Conservation (phyloP, 2,888 invertebrate species). For the Chromoteleia sp. region DNA sequence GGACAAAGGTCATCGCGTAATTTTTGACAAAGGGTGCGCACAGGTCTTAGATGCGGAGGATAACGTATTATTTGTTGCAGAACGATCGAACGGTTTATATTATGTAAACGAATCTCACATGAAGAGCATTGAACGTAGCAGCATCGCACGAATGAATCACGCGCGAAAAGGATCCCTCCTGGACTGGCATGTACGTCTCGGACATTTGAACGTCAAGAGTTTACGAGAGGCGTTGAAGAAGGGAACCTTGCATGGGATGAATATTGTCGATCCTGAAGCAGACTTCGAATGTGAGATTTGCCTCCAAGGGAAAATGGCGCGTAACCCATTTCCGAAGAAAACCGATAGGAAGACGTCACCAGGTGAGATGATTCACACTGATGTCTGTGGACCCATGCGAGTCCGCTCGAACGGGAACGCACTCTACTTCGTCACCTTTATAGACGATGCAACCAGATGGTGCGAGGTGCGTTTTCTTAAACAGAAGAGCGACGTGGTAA, state of each 20-base stretch:
- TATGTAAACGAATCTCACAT: not conserved
- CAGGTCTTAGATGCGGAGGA: constrained; percentile 8
- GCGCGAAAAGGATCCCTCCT: constrained; percentile 11
- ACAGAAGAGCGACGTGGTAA: constrained; percentile 22
- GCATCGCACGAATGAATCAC: not conserved
- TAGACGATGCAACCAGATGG: constrained; percentile 67
- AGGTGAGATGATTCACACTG: constrained; percentile 71
- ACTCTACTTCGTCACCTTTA: constrained; percentile 71
- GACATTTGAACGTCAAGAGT: constrained; percentile 24
- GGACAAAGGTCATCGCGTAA: constrained; percentile 16
- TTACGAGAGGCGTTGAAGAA: constrained; percentile 3
- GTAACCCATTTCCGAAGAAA: constrained; percentile 63
- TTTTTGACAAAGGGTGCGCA: constrained; percentile 12
- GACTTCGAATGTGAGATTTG: constrained; percentile 63
- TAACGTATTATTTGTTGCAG: constrained; percentile 2
- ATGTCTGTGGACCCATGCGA: constrained; percentile 71
- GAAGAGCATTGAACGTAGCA: not conserved
- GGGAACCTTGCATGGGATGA: constrained; percentile 3
- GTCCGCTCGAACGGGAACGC: constrained; percentile 65
- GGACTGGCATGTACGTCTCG: constrained; percentile 25
- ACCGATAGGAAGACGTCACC: constrained; percentile 41
- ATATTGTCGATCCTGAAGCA: constrained; percentile 8
- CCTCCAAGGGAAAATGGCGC: constrained; percentile 65
- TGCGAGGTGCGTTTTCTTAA: constrained; percentile 35
- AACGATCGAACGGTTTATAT: constrained; percentile 6